These are phyloP conservation scores for Vesta saturnalis DNA, from an alignment of 2,888 invertebrate species.

Conservation along the genomic window DNA sequence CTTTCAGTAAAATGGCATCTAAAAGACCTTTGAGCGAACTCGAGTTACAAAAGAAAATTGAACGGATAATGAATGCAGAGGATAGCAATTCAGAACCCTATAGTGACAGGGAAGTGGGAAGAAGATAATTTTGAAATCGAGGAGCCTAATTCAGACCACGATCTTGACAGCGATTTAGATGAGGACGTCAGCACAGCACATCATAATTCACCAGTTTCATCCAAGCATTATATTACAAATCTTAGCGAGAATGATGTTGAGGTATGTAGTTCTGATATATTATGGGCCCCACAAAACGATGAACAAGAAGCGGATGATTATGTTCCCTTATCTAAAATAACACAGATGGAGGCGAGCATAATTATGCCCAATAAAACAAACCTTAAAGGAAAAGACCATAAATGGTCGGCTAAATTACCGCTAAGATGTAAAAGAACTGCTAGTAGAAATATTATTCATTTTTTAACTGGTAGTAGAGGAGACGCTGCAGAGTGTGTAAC, in stretches of 20 bases:
- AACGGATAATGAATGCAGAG: conserved; percentile 24
- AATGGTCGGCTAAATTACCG: no score
- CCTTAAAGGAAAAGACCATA: conserved; percentile 28
- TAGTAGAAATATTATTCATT: conserved; percentile 33
- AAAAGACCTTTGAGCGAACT: not conserved
- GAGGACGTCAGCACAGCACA: not conserved
- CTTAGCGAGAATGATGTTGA: conserved; percentile 4
- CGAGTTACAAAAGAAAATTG: conserved; percentile 5
- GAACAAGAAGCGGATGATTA: no score
- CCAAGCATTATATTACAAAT: not conserved
- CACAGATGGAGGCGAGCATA: not conserved
- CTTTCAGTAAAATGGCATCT: no score
- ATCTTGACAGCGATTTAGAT: not conserved
- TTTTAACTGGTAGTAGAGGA: conserved; percentile 32
- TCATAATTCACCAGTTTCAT: conserved; percentile 6
- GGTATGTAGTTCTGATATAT: not conserved
- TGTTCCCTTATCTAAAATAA: not conserved
- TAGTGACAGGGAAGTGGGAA: conserved; percentile 37
- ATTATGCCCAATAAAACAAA: not conserved
- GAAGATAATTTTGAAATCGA: conserved; percentile 30
- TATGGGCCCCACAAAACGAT: no score
- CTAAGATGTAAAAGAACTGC: conserved; percentile 27
- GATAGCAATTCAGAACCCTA: conserved; percentile 23
- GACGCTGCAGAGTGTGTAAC: conserved; percentile 20
- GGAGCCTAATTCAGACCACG: not conserved